Percentiles rank a stretch among this genome's conserved stretches.
These are phyloP conservation scores for Lagorchestes hirsutus DNA, from an alignment of 2,797 vertebrate species.

Conservation along the genomic window DNA sequence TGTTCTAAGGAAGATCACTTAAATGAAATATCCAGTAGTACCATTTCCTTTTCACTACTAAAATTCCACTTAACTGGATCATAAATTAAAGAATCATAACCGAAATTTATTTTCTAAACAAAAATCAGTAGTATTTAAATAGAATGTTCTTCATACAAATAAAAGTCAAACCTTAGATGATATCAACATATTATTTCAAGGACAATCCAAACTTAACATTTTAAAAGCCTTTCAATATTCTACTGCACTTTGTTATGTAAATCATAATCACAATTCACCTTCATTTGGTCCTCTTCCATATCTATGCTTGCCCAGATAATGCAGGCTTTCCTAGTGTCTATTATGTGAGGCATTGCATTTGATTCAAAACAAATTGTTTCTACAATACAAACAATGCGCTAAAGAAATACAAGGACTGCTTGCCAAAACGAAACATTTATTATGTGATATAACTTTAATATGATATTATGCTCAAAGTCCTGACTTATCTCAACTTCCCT, in stretches of 20 bases:
- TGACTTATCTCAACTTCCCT: background rate
- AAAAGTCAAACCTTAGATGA: background rate
- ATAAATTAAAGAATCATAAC: background rate
- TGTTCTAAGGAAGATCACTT: background rate
- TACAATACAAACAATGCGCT: background rate
- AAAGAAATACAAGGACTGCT: background rate
- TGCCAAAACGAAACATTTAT: background rate
- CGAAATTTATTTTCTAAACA: background rate
- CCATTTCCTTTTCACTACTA: background rate
- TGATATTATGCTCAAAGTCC: background rate
- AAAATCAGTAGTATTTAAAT: background rate
- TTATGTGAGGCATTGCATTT: background rate
- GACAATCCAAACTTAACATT: background rate
- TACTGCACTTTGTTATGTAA: background rate
- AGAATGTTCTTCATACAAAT: background rate
- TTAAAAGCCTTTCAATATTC: background rate
- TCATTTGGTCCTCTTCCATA: background rate
- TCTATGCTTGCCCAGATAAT: background rate
- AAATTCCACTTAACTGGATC: background rate
- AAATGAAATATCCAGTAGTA: background rate
- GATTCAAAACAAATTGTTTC: background rate
- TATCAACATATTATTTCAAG: background rate
- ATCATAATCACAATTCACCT: background rate
- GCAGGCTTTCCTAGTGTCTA: background rate
- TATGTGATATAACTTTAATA: background rate